Percentiles rank a stretch among this genome's conserved stretches.
phyloP scores from a whole-genome alignment of 2,888 invertebrate genomes.

The Pandemis heparana region DNA sequence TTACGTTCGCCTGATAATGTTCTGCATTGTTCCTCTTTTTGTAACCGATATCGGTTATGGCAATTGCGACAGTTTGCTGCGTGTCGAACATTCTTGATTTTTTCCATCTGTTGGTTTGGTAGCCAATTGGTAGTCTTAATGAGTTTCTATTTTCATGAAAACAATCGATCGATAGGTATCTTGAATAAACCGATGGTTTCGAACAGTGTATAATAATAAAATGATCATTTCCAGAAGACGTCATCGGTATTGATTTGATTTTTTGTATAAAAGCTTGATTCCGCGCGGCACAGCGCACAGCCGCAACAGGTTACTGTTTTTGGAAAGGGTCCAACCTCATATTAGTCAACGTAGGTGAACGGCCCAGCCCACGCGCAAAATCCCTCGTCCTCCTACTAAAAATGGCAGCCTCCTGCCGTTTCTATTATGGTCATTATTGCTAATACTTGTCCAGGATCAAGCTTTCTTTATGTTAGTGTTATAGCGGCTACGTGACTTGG shows the following conservation, averaged over 20 bases:
- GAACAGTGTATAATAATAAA: neutral
- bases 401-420: constrained; percentile 54
- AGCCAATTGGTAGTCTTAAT: neutral
- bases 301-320: constrained; percentile 63
- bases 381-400: constrained; percentile 52
- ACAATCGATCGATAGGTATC: neutral
- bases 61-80: constrained; percentile 37
- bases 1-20: constrained; percentile 47
- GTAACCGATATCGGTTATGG: constrained; percentile 37
- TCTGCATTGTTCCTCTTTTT: constrained; percentile 46
- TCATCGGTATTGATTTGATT: constrained; percentile 3
- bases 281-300: constrained; percentile 42
- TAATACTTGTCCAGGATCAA: constrained; percentile 56
- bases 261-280: constrained; percentile 27
- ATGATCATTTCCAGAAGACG: constrained; percentile 32
- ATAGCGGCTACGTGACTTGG: constrained; percentile 51
- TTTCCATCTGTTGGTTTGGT: constrained; percentile 8
- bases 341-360: constrained; percentile 76
- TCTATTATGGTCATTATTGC: constrained; percentile 62
- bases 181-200: neutral
- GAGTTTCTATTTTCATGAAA: neutral
- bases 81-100: constrained; percentile 29
- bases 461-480: constrained; percentile 44
- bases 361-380: constrained; percentile 74
- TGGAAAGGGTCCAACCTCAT: constrained; percentile 70